A percentile compares a stretch with the other conserved stretches of the same genome.
Conservation (phyloP, 2,888 invertebrate genomes). For the Apamea monoglypha region DNA sequence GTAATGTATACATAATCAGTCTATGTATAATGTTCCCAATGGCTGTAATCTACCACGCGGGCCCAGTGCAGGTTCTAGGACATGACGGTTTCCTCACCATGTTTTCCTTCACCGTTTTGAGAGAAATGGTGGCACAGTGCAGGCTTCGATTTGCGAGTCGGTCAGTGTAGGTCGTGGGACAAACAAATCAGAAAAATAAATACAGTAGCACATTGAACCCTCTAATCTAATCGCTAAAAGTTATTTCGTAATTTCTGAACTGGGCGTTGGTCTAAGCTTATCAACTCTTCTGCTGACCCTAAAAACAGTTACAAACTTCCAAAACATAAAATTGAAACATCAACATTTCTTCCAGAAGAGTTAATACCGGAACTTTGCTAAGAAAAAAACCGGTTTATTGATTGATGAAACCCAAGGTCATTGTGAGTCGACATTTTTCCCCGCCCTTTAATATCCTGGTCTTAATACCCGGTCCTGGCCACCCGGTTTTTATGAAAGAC, state of each 20-base stretch:
- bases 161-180: too few relatives aligned
- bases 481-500: conserved; percentile 48
- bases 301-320: neutral
- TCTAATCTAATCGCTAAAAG: too few relatives aligned
- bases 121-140: too few relatives aligned
- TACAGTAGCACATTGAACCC: neutral
- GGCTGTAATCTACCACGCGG: too few relatives aligned
- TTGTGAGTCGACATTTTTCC: conserved; percentile 58
- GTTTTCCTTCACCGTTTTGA: too few relatives aligned
- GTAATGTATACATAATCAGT: too few relatives aligned
- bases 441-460: conserved; percentile 61
- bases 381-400: conserved; percentile 61
- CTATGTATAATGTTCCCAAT: too few relatives aligned
- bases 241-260: neutral
- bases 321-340: conserved; percentile 27
- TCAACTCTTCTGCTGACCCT: neutral
- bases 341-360: neutral
- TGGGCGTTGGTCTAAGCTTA: neutral
- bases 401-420: conserved; percentile 59
- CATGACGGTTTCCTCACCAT: too few relatives aligned
- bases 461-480: conserved; percentile 53
- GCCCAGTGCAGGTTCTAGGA: too few relatives aligned
- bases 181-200: too few relatives aligned
- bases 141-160: too few relatives aligned
- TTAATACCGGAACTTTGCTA: conserved; percentile 5